A percentile compares a stretch with the other conserved stretches of the same genome.
Evolutionary conservation across 2,113 vertebrate species (phyloP).

Genomic region (Actinemys pallida): DNA sequence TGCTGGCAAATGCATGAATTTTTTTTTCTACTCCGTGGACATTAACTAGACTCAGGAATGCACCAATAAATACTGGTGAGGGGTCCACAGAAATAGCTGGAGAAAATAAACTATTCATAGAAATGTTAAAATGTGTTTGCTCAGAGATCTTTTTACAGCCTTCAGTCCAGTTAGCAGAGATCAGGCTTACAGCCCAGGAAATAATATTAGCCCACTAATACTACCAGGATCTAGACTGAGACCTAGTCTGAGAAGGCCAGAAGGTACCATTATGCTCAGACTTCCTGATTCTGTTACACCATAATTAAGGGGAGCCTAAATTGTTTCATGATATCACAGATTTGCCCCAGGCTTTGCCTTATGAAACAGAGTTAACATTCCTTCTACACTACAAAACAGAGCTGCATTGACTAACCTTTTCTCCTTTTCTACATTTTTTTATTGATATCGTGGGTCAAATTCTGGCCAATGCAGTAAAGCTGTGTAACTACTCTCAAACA

Average conservation of each 20-base stretch:
- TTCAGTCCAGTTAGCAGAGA: not conserved
- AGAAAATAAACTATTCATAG: not conserved
- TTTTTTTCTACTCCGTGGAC: not conserved
- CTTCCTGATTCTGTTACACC: not conserved
- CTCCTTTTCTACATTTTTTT: not conserved
- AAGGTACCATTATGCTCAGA: no score
- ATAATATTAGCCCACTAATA: rapidly evolving
- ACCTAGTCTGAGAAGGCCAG: no score
- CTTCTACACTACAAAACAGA: not conserved
- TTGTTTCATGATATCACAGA: not conserved
- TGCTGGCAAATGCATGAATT: not conserved
- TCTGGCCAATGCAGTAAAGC: not conserved
- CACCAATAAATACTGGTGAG: not conserved
- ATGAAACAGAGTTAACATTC: not conserved
- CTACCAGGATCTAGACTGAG: not conserved
- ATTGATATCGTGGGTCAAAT: not conserved
- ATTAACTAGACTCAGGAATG: not conserved
- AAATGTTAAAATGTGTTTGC: not conserved
- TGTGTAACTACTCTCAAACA: not conserved
- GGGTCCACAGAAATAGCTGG: not conserved
- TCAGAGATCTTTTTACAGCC: not conserved
- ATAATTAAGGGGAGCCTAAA: not conserved
- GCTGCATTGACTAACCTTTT: not conserved
- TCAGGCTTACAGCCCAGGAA: not conserved
- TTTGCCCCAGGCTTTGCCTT: not conserved